A percentile compares a stretch with the other conserved stretches of the same genome.
phyloP scores from a whole-genome alignment of 1,140 invertebrate genomes.

The Halesus radiatus region DNA sequence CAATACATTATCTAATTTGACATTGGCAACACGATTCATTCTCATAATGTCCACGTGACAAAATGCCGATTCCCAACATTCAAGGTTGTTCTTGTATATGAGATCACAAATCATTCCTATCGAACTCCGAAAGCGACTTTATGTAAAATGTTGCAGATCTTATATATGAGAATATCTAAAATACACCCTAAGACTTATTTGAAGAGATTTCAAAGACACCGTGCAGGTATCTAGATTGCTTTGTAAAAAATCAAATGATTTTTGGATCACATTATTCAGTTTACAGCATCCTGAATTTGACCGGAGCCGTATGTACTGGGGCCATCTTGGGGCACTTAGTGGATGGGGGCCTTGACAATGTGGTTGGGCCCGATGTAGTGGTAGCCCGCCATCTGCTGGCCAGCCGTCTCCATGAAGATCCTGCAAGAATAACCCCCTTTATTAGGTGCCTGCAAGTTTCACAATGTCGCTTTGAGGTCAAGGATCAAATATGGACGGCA shows the following conservation, averaged over 20 bases:
- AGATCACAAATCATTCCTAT: conserved; percentile 44
- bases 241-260: conserved; percentile 53
- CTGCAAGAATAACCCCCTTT: conserved; percentile 68
- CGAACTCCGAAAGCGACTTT: not conserved
- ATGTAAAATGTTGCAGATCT: conserved; percentile 61
- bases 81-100: conserved; percentile 40
- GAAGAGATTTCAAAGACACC: conserved; percentile 54
- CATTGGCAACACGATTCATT: conserved; percentile 3
- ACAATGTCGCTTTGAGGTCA: not conserved
- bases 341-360: conserved; percentile 91
- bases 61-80: conserved; percentile 9
- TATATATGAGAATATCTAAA: conserved; percentile 73
- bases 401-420: conserved; percentile 94
- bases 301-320: conserved; percentile 59
- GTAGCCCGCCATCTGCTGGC: conserved; percentile 89
- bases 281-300: conserved; percentile 56
- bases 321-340: conserved; percentile 75
- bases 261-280: conserved; percentile 47
- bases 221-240: conserved; percentile 53
- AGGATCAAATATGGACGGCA: not conserved
- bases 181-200: conserved; percentile 70
- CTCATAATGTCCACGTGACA: conserved; percentile 3
- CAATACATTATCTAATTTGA: conserved; percentile 40
- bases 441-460: not conserved
- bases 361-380: conserved; percentile 93